A percentile compares a stretch with the other conserved stretches of the same genome.
phyloP scores from a whole-genome alignment of 2,113 vertebrate species.

The Hippocampus barbouri region DNA sequence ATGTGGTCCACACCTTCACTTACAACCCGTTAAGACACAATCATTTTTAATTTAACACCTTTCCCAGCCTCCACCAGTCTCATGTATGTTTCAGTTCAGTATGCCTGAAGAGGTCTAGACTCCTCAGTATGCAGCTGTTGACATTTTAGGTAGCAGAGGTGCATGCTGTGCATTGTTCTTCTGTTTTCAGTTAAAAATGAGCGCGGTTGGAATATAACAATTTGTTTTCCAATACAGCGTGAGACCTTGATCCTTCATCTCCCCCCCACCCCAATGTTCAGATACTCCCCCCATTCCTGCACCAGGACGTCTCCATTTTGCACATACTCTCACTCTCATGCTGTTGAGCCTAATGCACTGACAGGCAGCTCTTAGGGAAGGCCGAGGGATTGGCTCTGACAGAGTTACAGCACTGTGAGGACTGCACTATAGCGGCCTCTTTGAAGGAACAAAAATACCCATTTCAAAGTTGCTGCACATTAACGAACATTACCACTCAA shows the following conservation, averaged over 20 bases:
- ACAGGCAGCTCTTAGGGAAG: constrained; percentile 42
- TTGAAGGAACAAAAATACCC: constrained; percentile 16
- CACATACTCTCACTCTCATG: constrained; percentile 22
- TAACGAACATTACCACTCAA: constrained; percentile 9
- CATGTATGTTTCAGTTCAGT: constrained; percentile 63
- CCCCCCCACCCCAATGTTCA: constrained; percentile 10
- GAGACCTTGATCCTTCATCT: constrained; percentile 8
- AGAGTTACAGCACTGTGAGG: constrained; percentile 20
- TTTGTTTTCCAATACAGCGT: constrained; percentile 14
- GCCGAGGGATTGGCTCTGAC: constrained; percentile 45
- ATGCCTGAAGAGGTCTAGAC: constrained; percentile 14
- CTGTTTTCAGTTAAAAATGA: not conserved
- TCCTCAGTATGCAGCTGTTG: constrained; percentile 11
- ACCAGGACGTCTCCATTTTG: not conserved
- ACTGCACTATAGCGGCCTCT: constrained; percentile 27
- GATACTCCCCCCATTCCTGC: not conserved
- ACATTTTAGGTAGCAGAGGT: not conserved
- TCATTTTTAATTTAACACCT: constrained; percentile 74
- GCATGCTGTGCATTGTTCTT: not conserved
- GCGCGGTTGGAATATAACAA: constrained; percentile 2
- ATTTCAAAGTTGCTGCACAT: constrained; percentile 15
- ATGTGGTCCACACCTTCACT: constrained; percentile 61
- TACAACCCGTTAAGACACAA: constrained; percentile 53
- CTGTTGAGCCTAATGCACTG: constrained; percentile 40
- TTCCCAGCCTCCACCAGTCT: constrained; percentile 42